Conservation (phyloP, 1,140 invertebrate species). For the Apis mellifera region Amel_HAv3.1 CM009934.2:8899001-8899500, state of each 20-base stretch:
- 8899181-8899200: background rate
- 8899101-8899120: no score
- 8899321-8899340: no score
- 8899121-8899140: background rate
- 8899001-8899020: slow-evolving; percentile 21
- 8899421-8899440: background rate
- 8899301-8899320: no score
- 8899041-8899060: background rate
- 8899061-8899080: background rate
- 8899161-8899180: background rate
- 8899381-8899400: background rate
- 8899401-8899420: background rate
- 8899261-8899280: no score
- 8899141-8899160: background rate
- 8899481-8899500: background rate
- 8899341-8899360: no score
- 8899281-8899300: no score
- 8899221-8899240: background rate
- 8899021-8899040: background rate
- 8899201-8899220: background rate
- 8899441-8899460: background rate
- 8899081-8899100: background rate
- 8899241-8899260: background rate
- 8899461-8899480: background rate
- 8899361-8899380: background rate